These are phyloP conservation scores for Tachycineta bicolor DNA, from an alignment of 2,113 vertebrate species.

Conservation along the genomic window DNA sequence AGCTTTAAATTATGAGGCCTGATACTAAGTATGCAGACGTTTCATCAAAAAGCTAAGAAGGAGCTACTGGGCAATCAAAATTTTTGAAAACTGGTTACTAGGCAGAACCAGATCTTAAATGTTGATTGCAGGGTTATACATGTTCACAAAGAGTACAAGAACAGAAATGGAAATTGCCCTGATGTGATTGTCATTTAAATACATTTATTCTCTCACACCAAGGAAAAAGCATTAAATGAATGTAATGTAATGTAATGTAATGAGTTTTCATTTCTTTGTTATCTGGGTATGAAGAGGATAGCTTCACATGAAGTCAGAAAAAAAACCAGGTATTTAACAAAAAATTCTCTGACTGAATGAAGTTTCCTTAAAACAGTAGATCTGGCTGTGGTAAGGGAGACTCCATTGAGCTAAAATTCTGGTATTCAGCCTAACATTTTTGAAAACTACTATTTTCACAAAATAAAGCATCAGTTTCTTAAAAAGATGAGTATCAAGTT, in stretches of 20 bases:
- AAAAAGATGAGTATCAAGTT: background rate
- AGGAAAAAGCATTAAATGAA: slow-evolving; percentile 22
- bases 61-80: slow-evolving; percentile 29
- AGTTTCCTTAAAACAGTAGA: background rate
- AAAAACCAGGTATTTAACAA: background rate
- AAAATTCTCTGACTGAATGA: background rate
- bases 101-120: slow-evolving; percentile 14
- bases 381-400: background rate
- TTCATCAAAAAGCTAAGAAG: slow-evolving; percentile 25
- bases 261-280: slow-evolving; percentile 1
- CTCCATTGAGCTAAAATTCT: background rate
- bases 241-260: background rate
- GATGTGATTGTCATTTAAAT: slow-evolving; percentile 43
- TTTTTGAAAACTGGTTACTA: slow-evolving; percentile 14
- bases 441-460: background rate
- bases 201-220: background rate
- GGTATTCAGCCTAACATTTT: background rate
- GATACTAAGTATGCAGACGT: background rate
- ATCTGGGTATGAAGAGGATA: background rate
- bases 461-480: background rate
- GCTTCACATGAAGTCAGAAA: background rate
- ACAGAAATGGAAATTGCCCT: slow-evolving; percentile 9
- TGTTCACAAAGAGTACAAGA: slow-evolving; percentile 8
- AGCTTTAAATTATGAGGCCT: background rate
- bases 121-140: slow-evolving; percentile 33